A percentile compares a stretch with the other conserved stretches of the same genome.
Conservation (phyloP, 2,888 invertebrate genomes). For the Taenaris catops region DNA sequence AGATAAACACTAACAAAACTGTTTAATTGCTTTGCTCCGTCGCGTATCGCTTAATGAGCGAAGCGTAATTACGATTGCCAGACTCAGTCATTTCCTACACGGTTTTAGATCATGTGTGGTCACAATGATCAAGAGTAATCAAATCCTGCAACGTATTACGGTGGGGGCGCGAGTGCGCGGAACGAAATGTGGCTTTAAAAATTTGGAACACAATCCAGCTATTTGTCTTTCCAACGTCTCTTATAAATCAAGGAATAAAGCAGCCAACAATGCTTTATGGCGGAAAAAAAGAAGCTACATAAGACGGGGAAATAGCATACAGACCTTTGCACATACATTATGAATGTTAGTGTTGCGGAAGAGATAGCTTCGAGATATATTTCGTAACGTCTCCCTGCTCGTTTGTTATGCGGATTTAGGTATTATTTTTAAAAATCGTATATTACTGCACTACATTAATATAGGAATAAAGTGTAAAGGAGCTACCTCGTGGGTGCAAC, state of each 20-base stretch:
- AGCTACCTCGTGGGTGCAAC: too few relatives aligned
- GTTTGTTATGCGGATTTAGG: conserved; percentile 9
- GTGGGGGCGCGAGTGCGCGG: conserved; percentile 75
- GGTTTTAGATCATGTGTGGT: conserved; percentile 3
- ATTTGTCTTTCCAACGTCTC: conserved; percentile 87
- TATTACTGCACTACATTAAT: too few relatives aligned
- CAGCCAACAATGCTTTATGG: conserved; percentile 82
- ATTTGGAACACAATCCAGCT: conserved; percentile 89
- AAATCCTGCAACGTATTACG: conserved; percentile 47
- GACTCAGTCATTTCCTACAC: too few relatives aligned
- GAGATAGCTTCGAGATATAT: conserved; percentile 36
- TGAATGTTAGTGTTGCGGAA: conserved; percentile 69
- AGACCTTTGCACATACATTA: conserved; percentile 64
- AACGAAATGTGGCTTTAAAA: conserved; percentile 89
- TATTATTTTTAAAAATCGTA: too few relatives aligned
- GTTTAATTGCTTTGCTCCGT: too few relatives aligned
- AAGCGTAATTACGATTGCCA: too few relatives aligned
- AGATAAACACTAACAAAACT: too few relatives aligned
- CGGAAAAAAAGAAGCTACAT: conserved; percentile 77
- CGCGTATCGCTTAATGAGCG: too few relatives aligned
- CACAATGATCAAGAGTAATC: conserved; percentile 38
- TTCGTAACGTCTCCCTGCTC: conserved; percentile 12
- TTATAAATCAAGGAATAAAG: conserved; percentile 85
- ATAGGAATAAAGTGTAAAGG: too few relatives aligned
- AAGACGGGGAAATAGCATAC: conserved; percentile 76